Evolutionary conservation across 2,888 invertebrate genomes (phyloP), one percentile per base, ranked within the genome.

Genomic region (Diaphora mendica): DNA sequence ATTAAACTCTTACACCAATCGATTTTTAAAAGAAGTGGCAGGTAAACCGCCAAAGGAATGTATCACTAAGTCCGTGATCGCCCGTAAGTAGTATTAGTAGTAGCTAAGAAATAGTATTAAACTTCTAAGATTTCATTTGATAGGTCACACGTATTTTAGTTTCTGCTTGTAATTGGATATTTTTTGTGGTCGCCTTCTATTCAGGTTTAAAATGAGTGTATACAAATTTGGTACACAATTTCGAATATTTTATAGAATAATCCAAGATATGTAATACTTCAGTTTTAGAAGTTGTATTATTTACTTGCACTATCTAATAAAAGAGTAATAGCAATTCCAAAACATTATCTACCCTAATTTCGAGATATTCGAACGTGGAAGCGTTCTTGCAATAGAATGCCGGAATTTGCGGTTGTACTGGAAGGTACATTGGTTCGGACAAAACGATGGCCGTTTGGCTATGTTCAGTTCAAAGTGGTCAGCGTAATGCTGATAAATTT

Each of bases 41-140:
- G 51, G 51, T n/a, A 3, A 55, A 23, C 51, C 23, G n/a, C 23
- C 23, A 55, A 9, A 11, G 9, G n/a, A 51, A 51, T 55, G 3
- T 55, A 55, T 0, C 23, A 55, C 51, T 55, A 51, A 51, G 51
- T 55, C 51, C 11, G 11, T 11, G 23, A 55, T 55, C 51, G 51
- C n/a, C 11, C 23, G 2, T 55, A 55, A 55, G 51, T 55, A n/a
- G 51, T n/a, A 55, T 55, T 55, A 55, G 51, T 51, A 51, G 20
- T 8, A 23, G 51, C 51, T 55, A n/a, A 55, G 51, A 55, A n/a
- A 55, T n/a, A 55, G 51, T 55, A 55, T 55, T 55, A 55, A 55
- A 55, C 51, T 55, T 55, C 51, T 55, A 55, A 55, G 51, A 55
- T 55, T 55, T 55, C 51, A 55, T 55, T 55, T 55, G 51, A 55